Conservation (phyloP, 2,797 vertebrate species). For the Danio albolineatus region DNA sequence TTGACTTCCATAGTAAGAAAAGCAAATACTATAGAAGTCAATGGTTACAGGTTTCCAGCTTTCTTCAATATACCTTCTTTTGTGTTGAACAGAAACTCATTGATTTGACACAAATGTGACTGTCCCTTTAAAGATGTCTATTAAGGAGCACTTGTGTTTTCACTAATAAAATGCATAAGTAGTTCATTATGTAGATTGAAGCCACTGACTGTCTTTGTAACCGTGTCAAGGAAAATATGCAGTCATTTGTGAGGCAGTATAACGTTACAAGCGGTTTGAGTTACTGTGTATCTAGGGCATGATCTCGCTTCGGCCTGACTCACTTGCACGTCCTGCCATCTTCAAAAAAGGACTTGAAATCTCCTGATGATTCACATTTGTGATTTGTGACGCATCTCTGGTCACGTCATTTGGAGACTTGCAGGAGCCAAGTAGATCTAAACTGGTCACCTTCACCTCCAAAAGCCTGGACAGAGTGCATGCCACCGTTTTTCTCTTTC, state of each 20-base stretch:
- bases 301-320: background rate
- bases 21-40: no score
- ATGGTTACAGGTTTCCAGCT: no score
- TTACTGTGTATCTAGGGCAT: slow-evolving; percentile 30
- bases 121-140: background rate
- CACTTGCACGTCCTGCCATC: background rate
- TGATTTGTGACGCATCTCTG: background rate
- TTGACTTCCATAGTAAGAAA: no score
- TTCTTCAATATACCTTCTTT: no score
- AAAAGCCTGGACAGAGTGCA: slow-evolving; percentile 39
- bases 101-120: no score
- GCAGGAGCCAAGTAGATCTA: background rate
- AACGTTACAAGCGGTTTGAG: background rate
- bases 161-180: background rate
- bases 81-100: no score
- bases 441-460: slow-evolving; percentile 11
- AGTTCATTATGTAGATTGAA: slow-evolving; percentile 1
- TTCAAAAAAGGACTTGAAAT: slow-evolving; percentile 18
- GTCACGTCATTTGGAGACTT: background rate
- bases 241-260: slow-evolving; percentile 25
- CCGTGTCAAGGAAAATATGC: slow-evolving; percentile 19
- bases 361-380: slow-evolving; percentile 15
- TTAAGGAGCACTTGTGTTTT: slow-evolving; percentile 13
- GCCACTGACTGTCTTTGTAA: slow-evolving; percentile 24
- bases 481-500: slow-evolving; percentile 34